These are phyloP conservation scores for Craseonycteris thonglongyai DNA, from an alignment of 2,113 vertebrate genomes.

Conservation along the genomic window DNA sequence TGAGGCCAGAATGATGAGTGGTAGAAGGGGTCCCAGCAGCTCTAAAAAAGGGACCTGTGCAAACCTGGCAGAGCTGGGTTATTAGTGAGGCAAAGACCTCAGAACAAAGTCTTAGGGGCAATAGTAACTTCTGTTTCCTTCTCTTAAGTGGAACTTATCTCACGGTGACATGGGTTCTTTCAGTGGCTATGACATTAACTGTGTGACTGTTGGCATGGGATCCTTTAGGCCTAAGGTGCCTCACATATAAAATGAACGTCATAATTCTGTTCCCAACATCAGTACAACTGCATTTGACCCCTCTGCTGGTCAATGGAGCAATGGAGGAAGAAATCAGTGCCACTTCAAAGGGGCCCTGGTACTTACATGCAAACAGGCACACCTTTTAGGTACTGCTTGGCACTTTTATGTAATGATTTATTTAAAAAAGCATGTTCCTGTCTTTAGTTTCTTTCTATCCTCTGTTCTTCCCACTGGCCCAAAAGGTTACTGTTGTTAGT, in stretches of 20 bases:
- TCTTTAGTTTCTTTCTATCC: constrained; percentile 18
- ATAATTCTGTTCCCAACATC: not conserved
- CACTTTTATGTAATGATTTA: not conserved
- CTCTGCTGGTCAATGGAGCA: not conserved
- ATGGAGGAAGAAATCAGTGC: not conserved
- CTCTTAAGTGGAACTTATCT: not conserved
- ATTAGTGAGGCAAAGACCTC: not conserved
- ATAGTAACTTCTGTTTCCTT: not conserved
- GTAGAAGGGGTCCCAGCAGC: not conserved
- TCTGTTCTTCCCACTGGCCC: not conserved
- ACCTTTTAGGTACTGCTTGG: not conserved
- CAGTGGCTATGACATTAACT: not conserved
- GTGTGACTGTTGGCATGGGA: not conserved
- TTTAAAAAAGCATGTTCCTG: constrained; percentile 6
- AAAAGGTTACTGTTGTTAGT: constrained; percentile 41
- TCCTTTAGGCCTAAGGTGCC: not conserved
- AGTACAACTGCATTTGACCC: not conserved
- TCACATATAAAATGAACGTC: not conserved
- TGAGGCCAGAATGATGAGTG: not conserved
- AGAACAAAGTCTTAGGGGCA: not conserved
- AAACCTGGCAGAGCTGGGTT: not conserved
- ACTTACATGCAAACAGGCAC: not conserved
- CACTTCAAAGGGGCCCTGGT: not conserved
- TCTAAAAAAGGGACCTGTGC: not conserved
- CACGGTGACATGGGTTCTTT: not conserved